Evolutionary conservation across 2,797 vertebrate genomes (phyloP), one percentile per base, ranked within the genome.

Genomic region (Tachyglossus aculeatus): DNA sequence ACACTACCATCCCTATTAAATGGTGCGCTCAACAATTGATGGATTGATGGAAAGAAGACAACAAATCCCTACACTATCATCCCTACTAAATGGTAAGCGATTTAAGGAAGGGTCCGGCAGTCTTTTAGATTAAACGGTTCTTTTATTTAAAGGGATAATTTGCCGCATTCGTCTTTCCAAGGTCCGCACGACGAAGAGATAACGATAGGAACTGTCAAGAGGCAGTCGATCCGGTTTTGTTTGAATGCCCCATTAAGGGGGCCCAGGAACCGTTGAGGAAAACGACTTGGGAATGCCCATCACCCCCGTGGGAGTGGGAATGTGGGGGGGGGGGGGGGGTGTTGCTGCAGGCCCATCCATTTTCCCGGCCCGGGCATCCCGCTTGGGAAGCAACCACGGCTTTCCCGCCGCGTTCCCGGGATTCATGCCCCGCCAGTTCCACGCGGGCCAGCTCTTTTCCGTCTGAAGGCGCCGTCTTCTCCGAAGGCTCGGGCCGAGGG

Each of bases 381-480:
- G 57, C 60, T 18, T 41, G 21, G 37, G 57, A 68, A 38, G 64
- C 76, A 71, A 76, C n/a, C 71, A 29, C 38, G 74, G 29, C 55
- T n/a, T 51, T 86, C 29, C 48, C 72, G 44, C n/a, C 40, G 33
- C 69, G 65, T 53, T 78, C 72, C 60, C 1, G 45, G 57, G 78
- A n/a, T n/a, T n/a, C n/a, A n/a, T n/a, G n/a, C n/a, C n/a, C 25
- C 36, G 54, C 25, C 47, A 34, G 43, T 62, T 25, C 38, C 38
- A 72, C 53, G 62, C 31, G 25, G 38, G 41, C 51, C 31, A 62
- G 59, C 14, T 71, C 59, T 56, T 45, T 67, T 6, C 33, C 32
- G 54, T 71, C 43, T 56, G 72, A 84, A 66, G 38, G 64, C 59
- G 88, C 18, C 19, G 77, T 16, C 62, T 76, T 63, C 66, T 54